Base-by-base conservation (phyloP, 2,113 vertebrate genomes). In the Caloenas nicobarica region DNA sequence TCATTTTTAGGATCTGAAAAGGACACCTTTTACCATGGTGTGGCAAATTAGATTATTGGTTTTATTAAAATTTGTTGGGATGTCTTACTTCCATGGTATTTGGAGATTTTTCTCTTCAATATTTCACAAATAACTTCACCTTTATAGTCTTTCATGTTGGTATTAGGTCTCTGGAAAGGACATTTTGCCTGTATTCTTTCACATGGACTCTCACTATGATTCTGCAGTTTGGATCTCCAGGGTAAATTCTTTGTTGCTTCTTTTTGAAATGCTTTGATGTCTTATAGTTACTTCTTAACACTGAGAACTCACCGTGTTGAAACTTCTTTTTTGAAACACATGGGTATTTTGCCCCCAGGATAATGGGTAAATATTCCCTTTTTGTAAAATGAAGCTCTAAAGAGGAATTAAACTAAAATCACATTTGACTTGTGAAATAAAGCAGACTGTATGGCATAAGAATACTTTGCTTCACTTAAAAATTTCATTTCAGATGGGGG, bases 21-120 rank as follows among this genome's bases (percentile, higher is more conserved):
- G 3, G 4, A 66, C 3, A 1, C 2, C 1, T 68, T 93, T 74
- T 36, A 71, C 4, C 5, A 33, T 23, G 3, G 2, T 60, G 10
- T 58, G 7, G 11, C 1, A 56, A 93, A 42, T 48, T 44, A 34
- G 8, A 10, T 26, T 36, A 28, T 7, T 46, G 7, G 8, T 38
- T 82, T 57, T 29, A 50, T 34, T 53, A 40, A 88, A 77, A 66
- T 33, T 16, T 80, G 7, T 29, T 12, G 33, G 1, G 5, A 16
- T 73, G 3, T 48, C 22, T 73, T 70, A 46, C 2, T 62, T 53
- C 23, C 12, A 31, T 53, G 2, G 14, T 14, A 50, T 48, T 60
- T 86, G 4, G 13, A 9, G 2, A 0, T 9, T 72, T 58, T 69
- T 36, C 5, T 81, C 8, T 81, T 81, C 5, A 31, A 46, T 90